Evolutionary conservation across 2,797 vertebrate species (phyloP).

Genomic region (Astyanax mexicanus): DNA sequence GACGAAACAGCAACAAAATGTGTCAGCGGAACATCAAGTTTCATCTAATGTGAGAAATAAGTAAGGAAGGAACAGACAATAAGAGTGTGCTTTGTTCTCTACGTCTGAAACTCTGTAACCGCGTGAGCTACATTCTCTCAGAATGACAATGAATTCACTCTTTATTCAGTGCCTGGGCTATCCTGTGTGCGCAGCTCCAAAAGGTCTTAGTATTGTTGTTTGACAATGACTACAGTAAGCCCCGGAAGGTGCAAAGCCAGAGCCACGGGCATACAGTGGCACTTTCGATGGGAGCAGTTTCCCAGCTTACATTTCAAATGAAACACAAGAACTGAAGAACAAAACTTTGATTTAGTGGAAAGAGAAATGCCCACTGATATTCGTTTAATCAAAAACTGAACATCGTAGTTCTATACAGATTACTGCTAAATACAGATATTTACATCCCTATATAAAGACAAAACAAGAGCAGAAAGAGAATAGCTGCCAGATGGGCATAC

Average conservation of each 20-base stretch:
- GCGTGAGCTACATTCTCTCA: neutral
- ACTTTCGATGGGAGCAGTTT: neutral
- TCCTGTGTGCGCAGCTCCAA: neutral
- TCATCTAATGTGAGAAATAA: neutral
- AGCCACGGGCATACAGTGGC: neutral
- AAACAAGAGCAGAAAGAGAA: too few relatives aligned
- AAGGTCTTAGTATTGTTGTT: neutral
- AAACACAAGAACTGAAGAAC: neutral
- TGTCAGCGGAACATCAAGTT: neutral
- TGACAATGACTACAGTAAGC: neutral
- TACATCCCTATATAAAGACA: too few relatives aligned
- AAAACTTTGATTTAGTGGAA: neutral
- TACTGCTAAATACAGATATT: neutral
- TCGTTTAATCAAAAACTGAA: neutral
- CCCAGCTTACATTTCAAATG: too few relatives aligned
- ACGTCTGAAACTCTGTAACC: neutral
- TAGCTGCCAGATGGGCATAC: neutral
- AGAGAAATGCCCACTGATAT: neutral
- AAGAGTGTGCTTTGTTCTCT: constrained; percentile 3
- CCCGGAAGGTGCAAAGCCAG: neutral
- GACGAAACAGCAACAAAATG: neutral
- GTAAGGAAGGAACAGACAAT: neutral
- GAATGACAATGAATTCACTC: constrained; percentile 14
- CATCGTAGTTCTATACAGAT: neutral
- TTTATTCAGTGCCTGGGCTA: neutral